A percentile compares a stretch with the other conserved stretches of the same genome.
phyloP scores from a whole-genome alignment of 2,797 vertebrate genomes.

The Neosilurus hyrtlii region DNA sequence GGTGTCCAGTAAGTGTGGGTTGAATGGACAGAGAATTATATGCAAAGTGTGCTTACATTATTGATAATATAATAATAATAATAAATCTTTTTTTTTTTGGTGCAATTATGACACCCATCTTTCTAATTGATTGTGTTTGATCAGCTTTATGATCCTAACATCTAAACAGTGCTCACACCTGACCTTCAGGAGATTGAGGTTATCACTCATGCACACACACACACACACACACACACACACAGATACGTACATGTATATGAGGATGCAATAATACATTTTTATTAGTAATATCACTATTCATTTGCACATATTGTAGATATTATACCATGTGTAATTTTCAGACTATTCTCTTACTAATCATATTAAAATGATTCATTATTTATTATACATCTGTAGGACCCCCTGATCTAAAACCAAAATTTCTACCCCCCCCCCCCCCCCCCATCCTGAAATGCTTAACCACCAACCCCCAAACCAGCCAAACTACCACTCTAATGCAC shows the following conservation, averaged over 20 bases:
- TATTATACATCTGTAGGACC: too few relatives aligned
- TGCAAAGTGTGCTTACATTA: neutral
- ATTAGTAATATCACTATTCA: neutral
- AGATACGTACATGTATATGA: too few relatives aligned
- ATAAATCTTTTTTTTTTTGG: neutral
- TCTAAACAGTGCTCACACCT: neutral
- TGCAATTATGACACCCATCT: neutral
- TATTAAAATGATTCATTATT: neutral
- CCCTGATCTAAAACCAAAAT: neutral
- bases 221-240: neutral
- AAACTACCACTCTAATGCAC: neutral
- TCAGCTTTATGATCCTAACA: slow-evolving; percentile 4
- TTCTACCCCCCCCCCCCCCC: too few relatives aligned
- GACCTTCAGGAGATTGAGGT: neutral
- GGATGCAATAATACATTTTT: too few relatives aligned
- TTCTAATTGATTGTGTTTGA: neutral
- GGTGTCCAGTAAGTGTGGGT: neutral
- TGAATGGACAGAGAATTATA: neutral
- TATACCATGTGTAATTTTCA: neutral
- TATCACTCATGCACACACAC: neutral
- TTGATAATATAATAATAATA: neutral
- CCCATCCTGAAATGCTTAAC: too few relatives aligned
- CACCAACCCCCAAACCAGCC: neutral
- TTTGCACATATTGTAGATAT: neutral
- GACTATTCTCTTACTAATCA: neutral